Evolutionary conservation across 30 jellyfish, hydroid and myxozoan species (phyloP).

Genomic region (Clytia hemisphaerica): DNA sequence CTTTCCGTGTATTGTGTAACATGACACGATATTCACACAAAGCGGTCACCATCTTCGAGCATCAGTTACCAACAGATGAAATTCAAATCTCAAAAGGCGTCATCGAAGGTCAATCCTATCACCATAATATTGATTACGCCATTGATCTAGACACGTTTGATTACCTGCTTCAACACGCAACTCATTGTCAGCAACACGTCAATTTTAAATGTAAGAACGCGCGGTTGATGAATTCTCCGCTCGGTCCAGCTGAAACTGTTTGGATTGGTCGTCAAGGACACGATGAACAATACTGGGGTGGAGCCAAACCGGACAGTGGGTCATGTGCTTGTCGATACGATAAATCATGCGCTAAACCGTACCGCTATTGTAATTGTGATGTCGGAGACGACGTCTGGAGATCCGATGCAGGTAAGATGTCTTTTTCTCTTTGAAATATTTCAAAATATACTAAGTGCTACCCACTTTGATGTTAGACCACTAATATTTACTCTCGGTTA

Average conservation of each 20-base stretch:
- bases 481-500: too few species aligned
- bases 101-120: slow-evolving; percentile 42
- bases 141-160: slow-evolving; percentile 31
- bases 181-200: slow-evolving; percentile 64
- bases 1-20: slow-evolving; percentile 83
- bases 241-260: slow-evolving; percentile 84
- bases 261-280: slow-evolving; percentile 84
- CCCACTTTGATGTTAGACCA: too few species aligned
- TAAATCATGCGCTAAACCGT: slow-evolving; percentile 62
- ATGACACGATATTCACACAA: slow-evolving; percentile 32
- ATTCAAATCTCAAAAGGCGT: slow-evolving; percentile 33
- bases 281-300: slow-evolving; percentile 95
- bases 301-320: slow-evolving; percentile 91
- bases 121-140: slow-evolving; percentile 42
- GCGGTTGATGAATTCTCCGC: slow-evolving; percentile 78
- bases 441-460: too few species aligned
- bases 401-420: slow-evolving; percentile 73
- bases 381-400: slow-evolving; percentile 75
- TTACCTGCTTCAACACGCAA: slow-evolving; percentile 39
- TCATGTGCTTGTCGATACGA: slow-evolving; percentile 89
- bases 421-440: too few species aligned
- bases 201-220: slow-evolving; percentile 55
- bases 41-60: slow-evolving; percentile 39
- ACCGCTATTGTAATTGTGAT: slow-evolving; percentile 88
- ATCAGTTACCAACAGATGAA: background rate